Percentiles rank a stretch among this genome's conserved stretches.
Evolutionary conservation across 2,888 invertebrate species (phyloP).

Genomic region (Adelognathus sp.): DNA sequence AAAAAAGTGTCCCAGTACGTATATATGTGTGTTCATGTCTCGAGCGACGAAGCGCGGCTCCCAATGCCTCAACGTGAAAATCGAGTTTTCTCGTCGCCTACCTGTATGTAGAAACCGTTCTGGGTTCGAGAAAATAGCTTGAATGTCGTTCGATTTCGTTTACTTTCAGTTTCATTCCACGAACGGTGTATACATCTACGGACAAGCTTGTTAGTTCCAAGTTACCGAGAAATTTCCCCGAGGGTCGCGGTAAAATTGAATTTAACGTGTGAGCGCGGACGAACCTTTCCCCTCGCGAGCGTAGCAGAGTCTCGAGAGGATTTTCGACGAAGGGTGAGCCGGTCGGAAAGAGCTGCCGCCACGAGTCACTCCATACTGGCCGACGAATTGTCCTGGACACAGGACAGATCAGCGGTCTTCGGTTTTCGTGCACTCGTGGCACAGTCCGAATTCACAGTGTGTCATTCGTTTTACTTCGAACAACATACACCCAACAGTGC

Average conservation of each 20-base stretch:
- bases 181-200: not conserved
- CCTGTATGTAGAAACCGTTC: not conserved
- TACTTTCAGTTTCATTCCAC: conserved; percentile 13
- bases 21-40: no score
- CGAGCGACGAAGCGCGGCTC: not conserved
- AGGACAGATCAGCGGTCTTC: conserved; percentile 5
- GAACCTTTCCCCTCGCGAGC: not conserved
- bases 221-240: conserved; percentile 33
- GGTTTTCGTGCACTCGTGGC: conserved; percentile 1
- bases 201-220: conserved; percentile 44
- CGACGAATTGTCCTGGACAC: not conserved
- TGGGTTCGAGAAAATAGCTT: not conserved
- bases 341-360: no score
- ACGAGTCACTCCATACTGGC: no score
- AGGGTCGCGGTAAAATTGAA: conserved; percentile 31
- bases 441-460: not conserved
- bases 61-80: no score
- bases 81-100: not conserved
- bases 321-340: not conserved
- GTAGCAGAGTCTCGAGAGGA: not conserved
- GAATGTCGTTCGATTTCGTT: conserved; percentile 1
- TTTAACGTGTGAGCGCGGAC: conserved; percentile 16
- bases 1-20: no score
- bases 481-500: conserved; percentile 13
- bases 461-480: conserved; percentile 55